Evolutionary conservation across 2,113 vertebrate genomes (phyloP).

Genomic region (Ceratotherium simum): DNA sequence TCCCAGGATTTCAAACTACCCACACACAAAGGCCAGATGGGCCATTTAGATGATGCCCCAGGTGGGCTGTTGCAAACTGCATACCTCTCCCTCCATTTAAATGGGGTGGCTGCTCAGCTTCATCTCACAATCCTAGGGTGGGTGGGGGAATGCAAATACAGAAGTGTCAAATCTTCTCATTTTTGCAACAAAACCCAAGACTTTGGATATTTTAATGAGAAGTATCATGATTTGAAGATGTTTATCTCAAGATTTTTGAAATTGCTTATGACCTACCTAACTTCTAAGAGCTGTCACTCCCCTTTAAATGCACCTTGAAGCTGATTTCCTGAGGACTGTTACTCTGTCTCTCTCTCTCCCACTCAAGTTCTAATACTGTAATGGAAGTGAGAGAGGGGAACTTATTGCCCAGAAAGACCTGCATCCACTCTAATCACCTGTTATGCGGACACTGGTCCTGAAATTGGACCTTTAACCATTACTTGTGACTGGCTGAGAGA

Average conservation of each 20-base stretch:
- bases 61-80: background rate
- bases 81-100: background rate
- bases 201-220: background rate
- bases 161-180: background rate
- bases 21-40: background rate
- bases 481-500: background rate
- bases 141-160: background rate
- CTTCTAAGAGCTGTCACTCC: background rate
- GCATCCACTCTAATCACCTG: background rate
- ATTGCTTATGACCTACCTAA: background rate
- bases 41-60: background rate
- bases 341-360: background rate
- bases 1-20: background rate
- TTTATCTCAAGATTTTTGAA: background rate
- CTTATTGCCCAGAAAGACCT: background rate
- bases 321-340: background rate
- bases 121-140: background rate
- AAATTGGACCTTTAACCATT: background rate
- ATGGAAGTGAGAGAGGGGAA: background rate
- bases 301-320: background rate
- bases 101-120: background rate
- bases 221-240: background rate
- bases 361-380: background rate
- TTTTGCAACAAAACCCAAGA: background rate
- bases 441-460: background rate